Base-by-base conservation (phyloP, 2,113 vertebrate genomes). In the Coracopsis vasa region DNA sequence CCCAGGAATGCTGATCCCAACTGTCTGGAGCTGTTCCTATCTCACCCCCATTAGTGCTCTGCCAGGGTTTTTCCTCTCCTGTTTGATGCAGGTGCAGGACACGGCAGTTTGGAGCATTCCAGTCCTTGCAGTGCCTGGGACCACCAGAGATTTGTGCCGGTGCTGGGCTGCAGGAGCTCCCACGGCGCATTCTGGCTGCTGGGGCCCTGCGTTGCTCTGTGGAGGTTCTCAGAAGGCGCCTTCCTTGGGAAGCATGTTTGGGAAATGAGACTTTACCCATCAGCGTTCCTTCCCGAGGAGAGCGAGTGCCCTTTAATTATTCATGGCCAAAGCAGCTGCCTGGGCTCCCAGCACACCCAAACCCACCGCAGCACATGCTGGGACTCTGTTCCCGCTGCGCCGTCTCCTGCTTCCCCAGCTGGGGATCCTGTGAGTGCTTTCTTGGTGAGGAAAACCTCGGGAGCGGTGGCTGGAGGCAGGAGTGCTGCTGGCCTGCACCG, bases 231-330 rank as follows among this genome's bases (percentile, higher is more conserved):
- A 83, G 86, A 81, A 85, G 80, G 84, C 17, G 11, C 75, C 88
- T 88, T 94, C 75, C 91, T 50, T 70, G 72, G 85, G 93, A 91
- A 73, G 72, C 66, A 82, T 67, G 70, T 96, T 91, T 94, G 95
- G 97, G 97, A 97, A 97, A 95, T 84, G 95, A 83, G 13, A 65
- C 77, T 89, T 91, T 92, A 35, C 79, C 86, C 81, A 18, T 69
- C 2, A 4, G 78, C 1, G 17, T 54, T 31, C 74, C 88, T 95
- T 94, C 95, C 96, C 16, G 23, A 48, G 95, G 96, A 95, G 70
- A 45, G 29, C 2, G 11, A 13, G 64, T 37, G 1, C 7, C 56
- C 89, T 88, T 96, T 90, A 94, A 96, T 97, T 94, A 97, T 93
- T 96, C 91, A 97, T 93, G 10, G 66, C 45, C 19, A 24, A 53